Base-by-base conservation (phyloP, 2,113 vertebrate genomes). In the Puffinus mauretanicus region DNA sequence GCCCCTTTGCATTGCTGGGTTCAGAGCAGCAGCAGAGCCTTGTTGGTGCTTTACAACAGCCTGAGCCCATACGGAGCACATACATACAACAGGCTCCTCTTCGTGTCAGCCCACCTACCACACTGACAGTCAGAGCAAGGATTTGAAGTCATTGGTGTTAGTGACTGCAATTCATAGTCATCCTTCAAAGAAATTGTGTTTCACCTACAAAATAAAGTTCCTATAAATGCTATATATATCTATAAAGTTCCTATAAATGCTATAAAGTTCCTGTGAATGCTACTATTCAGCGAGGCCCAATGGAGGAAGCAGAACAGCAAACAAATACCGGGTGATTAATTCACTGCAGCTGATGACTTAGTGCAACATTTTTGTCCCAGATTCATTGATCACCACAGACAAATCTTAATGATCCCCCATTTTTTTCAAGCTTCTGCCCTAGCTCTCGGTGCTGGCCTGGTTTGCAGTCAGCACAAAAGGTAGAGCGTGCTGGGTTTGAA, bases 311-410 rank as follows among this genome's bases (percentile, higher is more conserved):
- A 52, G 54, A 91, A 44, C 11, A 67, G 38, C 60, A 66, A 76
- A 52, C 32, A 78, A 65, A 22, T 3, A 24, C 9, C 0, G 0
- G 21, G 25, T 51, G 27, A 83, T 44, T 34, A 24, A 38, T 25
- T 78, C 27, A 19, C 6, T 57, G 40, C 24, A 42, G 69, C 54
- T 60, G 40, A 85, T 1, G 4, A 46, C 10, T 47, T 58, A 27
- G 26, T 47, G 36, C 15, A 69, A 38, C 3, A 3, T 32, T 49
- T 88, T 73, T 64, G 19, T 52, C 44, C 51, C 3, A 6, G 18
- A 34, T 66, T 42, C 30, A 36, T 26, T 26, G 47, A 38, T 51
- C n/a, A n/a, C 26, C 47, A 20, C 30, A 57, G 34, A 34, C 58
- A 83, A 88, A 80, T 42, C 18, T n/a, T 9, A 42, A 61, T 3